Conservation (phyloP, 2,797 vertebrate species). For the Tolypeutes matacus region DNA sequence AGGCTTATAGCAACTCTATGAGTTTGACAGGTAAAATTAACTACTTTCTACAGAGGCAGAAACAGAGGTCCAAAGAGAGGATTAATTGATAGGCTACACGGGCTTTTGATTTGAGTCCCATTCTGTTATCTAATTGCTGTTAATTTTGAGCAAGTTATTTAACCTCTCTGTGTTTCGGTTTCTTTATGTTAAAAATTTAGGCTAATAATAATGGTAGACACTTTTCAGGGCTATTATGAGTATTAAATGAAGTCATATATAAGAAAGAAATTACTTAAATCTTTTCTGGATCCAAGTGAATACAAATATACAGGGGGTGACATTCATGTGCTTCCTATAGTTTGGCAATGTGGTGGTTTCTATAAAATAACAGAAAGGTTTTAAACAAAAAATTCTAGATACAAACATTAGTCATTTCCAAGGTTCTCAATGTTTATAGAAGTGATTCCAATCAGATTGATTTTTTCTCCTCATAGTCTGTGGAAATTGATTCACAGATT, state of each 20-base stretch:
- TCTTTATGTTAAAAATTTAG: slow-evolving; percentile 16
- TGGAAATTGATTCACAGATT: background rate
- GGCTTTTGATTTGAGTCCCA: background rate
- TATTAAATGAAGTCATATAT: background rate
- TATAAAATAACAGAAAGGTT: background rate
- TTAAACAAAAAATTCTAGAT: background rate
- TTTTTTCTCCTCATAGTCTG: background rate
- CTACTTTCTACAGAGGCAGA: background rate
- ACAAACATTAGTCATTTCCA: background rate
- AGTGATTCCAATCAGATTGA: background rate
- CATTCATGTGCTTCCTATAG: background rate
- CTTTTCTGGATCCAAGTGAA: background rate
- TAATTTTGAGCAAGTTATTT: background rate
- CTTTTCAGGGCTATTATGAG: background rate
- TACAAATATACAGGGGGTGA: background rate
- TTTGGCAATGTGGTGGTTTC: background rate
- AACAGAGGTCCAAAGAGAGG: background rate
- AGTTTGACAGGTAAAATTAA: background rate
- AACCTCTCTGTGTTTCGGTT: background rate
- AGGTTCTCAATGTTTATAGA: background rate
- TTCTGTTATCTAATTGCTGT: background rate
- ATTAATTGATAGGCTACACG: background rate
- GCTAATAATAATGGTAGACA: background rate
- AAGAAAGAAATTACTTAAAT: background rate
- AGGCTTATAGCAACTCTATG: background rate